phyloP scores from a whole-genome alignment of 2,888 invertebrate genomes.

The Drosophila bunnanda region DNA sequence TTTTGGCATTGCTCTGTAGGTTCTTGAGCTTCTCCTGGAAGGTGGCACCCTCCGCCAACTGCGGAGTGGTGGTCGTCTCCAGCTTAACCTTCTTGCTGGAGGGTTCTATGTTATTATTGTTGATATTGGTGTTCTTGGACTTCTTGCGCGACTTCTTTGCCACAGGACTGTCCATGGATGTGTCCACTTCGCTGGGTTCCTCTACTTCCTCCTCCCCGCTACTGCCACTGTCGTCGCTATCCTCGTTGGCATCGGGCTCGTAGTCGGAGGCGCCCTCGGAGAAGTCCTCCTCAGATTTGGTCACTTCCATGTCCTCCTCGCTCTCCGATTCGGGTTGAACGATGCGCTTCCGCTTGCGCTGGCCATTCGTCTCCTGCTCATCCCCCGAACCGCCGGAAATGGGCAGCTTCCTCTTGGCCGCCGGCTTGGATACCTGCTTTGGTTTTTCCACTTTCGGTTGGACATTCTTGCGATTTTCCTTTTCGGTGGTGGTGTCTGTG shows the following conservation, averaged over 20 bases:
- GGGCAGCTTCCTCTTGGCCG: slow-evolving; percentile 67
- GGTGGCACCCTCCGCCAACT: slow-evolving; percentile 52
- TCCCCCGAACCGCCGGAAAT: slow-evolving; percentile 50
- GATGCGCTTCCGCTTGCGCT: slow-evolving; percentile 83
- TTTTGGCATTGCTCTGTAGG: slow-evolving; percentile 70
- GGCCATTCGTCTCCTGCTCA: slow-evolving; percentile 85
- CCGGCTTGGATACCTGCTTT: slow-evolving; percentile 46
- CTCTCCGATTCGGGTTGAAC: slow-evolving; percentile 71
- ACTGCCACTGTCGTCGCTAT: slow-evolving; percentile 38
- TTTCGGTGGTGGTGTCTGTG: slow-evolving; percentile 42
- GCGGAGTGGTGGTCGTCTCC: slow-evolving; percentile 40
- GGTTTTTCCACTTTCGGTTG: slow-evolving; percentile 21
- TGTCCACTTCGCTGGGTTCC: slow-evolving; percentile 28
- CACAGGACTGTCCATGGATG: slow-evolving; percentile 47
- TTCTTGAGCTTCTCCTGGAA: slow-evolving; percentile 79
- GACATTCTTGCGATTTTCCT: slow-evolving; percentile 41
- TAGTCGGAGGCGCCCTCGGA: slow-evolving; percentile 64
- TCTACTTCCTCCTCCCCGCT: slow-evolving; percentile 60
- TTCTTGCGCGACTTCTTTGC: slow-evolving; percentile 55
- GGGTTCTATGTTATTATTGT: slow-evolving; percentile 65
- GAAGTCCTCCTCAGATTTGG: slow-evolving; percentile 83
- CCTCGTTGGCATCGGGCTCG: slow-evolving; percentile 56
- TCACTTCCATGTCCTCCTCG: slow-evolving; percentile 80
- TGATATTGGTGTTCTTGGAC: slow-evolving; percentile 43
- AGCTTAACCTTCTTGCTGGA: slow-evolving; percentile 69